Conservation (phyloP, 2,797 vertebrate species). For the Sebastes glaucus region DNA sequence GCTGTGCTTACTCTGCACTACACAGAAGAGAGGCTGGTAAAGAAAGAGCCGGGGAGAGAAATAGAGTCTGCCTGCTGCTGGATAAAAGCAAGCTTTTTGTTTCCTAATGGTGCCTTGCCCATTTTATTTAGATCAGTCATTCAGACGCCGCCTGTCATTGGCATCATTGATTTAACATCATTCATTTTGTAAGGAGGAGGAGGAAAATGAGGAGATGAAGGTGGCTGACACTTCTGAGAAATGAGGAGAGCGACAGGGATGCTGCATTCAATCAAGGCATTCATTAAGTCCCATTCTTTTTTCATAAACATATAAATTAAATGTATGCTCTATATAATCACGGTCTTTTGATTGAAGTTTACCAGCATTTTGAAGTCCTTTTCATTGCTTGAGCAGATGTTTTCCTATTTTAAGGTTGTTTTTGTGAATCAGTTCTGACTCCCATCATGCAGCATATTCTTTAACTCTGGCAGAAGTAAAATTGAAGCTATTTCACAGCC, state of each 20-base stretch:
- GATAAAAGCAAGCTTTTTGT: slow-evolving; percentile 79
- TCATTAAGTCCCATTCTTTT: slow-evolving; percentile 36
- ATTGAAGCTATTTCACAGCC: slow-evolving; percentile 26
- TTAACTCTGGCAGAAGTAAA: not conserved
- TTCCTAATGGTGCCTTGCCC: slow-evolving; percentile 73
- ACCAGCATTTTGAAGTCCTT: not conserved
- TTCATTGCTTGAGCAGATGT: slow-evolving; percentile 32
- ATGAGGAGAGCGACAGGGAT: slow-evolving; percentile 12
- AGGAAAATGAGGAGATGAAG: slow-evolving; percentile 25
- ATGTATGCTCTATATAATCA: not conserved
- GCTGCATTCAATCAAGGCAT: slow-evolving; percentile 1
- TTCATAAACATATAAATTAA: slow-evolving; percentile 9
- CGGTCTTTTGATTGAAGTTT: not conserved
- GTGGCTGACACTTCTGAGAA: slow-evolving; percentile 35
- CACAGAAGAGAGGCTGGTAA: slow-evolving; percentile 2
- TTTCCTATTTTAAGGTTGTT: slow-evolving; percentile 14
- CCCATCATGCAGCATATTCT: slow-evolving; percentile 2
- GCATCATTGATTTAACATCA: slow-evolving; percentile 71
- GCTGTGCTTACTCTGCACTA: slow-evolving; percentile 78
- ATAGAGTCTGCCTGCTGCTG: slow-evolving; percentile 63
- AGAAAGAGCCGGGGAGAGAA: slow-evolving; percentile 15
- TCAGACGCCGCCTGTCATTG: slow-evolving; percentile 45
- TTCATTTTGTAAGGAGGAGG: slow-evolving; percentile 70
- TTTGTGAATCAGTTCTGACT: not conserved
- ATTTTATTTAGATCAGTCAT: slow-evolving; percentile 79